Evolutionary conservation across 2,113 vertebrate genomes (phyloP).

Genomic region (Tragelaphus buxtoni): DNA sequence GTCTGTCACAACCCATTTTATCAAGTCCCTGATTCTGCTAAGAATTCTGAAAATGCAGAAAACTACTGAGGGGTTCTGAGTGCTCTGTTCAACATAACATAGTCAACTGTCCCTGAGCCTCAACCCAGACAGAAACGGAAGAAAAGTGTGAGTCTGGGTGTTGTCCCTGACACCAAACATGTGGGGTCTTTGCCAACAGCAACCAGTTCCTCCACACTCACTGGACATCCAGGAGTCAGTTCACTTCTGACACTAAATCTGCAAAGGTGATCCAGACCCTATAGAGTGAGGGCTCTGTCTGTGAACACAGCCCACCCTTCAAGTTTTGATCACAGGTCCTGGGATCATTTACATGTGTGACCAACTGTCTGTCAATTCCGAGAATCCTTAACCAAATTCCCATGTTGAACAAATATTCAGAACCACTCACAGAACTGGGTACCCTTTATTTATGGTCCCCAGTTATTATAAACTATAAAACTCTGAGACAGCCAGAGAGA

Average conservation of each 20-base stretch:
- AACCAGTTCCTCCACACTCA: background rate
- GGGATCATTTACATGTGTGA: background rate
- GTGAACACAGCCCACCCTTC: background rate
- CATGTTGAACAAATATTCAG: background rate
- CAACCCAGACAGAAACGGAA: rapidly evolving
- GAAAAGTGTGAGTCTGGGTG: background rate
- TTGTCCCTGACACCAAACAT: background rate
- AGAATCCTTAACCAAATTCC: background rate
- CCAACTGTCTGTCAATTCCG: background rate
- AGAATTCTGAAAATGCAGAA: background rate
- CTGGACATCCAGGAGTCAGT: background rate
- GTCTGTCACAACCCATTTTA: background rate
- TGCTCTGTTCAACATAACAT: background rate
- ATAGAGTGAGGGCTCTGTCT: background rate
- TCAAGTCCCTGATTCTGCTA: background rate
- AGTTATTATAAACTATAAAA: background rate
- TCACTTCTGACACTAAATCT: background rate
- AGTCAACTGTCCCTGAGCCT: background rate
- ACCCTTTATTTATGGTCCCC: background rate
- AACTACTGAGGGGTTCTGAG: background rate
- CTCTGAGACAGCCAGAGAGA: background rate
- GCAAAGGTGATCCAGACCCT: background rate
- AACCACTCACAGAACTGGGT: background rate
- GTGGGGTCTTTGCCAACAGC: background rate
- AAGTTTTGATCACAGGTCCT: background rate